Base-by-base conservation (phyloP, 2,888 invertebrate genomes). In the Cephus rjabovi region DNA sequence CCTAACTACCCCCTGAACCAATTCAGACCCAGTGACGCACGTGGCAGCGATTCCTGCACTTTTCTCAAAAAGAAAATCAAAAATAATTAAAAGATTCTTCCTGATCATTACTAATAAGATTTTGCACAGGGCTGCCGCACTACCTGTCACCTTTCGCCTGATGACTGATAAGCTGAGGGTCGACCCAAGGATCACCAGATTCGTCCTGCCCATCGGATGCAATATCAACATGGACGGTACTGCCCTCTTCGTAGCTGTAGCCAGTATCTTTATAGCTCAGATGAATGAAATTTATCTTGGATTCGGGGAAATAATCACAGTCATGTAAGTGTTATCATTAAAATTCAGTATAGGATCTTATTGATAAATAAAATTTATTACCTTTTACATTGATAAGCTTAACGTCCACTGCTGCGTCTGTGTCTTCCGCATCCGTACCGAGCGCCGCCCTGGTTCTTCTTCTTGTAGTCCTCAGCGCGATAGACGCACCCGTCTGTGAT, bases 151-250 rank as follows among this genome's bases (percentile, higher is more conserved):
- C 74, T 96, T 97, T 92, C 94, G 95, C 80, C 95, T 96, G 86
- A 95, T 98, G 95, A 96, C 97, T 91, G 96, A 97, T 82, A 96
- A 96, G 78, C 93, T 97, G 80, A 94, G 95, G 81, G 93, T 97
- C 81, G 97, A 98, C 92, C 94, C 95, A 69, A 94, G 97, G 81
- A 95, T 98, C 85, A 96, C 97, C 0, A 94, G 96, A 83, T 98
- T 98, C 92, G 97, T 98, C 74, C 93, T 98, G 15, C 98, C 98
- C 0, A 96, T 98, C 84, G 98, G 98, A 9, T 97, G 97, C 89
- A 97, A 97, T 89, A 96, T 98, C 90, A 98, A 98, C 92, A 97
- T 98, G 97, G 97, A 97, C 86, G 97, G 97, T 3, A 97, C 97
- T 0, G 97, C 97, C 0, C 92, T 98, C 74, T 98, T 98, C 91